Conservation (phyloP, 64 coral and sea anemone species). For the Orbicella faveolata region DNA sequence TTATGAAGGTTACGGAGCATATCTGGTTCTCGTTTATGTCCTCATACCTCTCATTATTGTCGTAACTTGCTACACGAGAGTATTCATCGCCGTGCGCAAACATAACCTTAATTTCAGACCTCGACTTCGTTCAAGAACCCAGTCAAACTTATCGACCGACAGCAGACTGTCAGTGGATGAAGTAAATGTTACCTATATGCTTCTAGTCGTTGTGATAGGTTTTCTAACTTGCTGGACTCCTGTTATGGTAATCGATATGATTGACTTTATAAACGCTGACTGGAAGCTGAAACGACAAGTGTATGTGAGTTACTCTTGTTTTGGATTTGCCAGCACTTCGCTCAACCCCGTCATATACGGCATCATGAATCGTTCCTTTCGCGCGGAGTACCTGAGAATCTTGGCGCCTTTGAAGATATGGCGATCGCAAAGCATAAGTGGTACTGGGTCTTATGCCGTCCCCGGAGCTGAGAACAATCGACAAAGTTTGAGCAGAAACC, state of each 20-base stretch:
- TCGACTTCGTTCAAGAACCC: not conserved
- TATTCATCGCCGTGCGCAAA: slow-evolving; percentile 52
- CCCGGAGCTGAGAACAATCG: not conserved
- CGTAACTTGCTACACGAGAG: slow-evolving; percentile 58
- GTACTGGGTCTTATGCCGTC: not conserved
- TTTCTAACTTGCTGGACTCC: slow-evolving; percentile 70
- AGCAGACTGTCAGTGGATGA: slow-evolving; percentile 45
- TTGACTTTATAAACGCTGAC: slow-evolving; percentile 57
- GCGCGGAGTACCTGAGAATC: slow-evolving; percentile 50
- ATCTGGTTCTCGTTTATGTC: slow-evolving; percentile 58
- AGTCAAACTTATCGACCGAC: not conserved
- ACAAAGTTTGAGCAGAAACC: not conserved
- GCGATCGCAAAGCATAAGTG: not conserved
- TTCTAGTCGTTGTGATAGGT: slow-evolving; percentile 47
- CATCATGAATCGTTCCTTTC: slow-evolving; percentile 57
- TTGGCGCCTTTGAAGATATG: slow-evolving; percentile 34
- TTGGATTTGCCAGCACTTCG: slow-evolving; percentile 53
- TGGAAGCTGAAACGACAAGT: slow-evolving; percentile 44
- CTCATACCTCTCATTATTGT: slow-evolving; percentile 48
- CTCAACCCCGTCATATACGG: slow-evolving; percentile 72
- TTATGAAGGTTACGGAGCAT: slow-evolving; percentile 40
- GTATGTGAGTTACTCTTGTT: slow-evolving; percentile 65
- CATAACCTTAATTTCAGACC: slow-evolving; percentile 46
- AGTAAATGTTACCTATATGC: slow-evolving; percentile 47
- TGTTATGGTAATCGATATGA: slow-evolving; percentile 49